Base-by-base conservation (phyloP, 2,113 vertebrate genomes). In the Conger conger region DNA sequence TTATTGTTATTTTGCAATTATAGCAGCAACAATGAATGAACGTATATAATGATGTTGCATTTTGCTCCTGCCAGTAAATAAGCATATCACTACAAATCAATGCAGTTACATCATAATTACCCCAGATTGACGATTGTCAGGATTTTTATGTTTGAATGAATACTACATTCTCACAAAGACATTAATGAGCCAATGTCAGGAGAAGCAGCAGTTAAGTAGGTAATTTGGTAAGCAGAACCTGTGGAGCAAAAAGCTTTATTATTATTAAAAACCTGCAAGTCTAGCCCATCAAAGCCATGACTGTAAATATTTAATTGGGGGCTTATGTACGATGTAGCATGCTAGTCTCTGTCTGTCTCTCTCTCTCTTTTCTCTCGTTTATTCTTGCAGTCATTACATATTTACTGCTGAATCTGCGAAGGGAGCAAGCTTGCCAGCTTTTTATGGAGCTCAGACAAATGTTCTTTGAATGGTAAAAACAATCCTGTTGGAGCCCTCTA, bases 381-480 rank as follows among this genome's bases (percentile, higher is more conserved):
- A 23, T 1, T 40, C 18, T 83, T 15, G 1, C 20, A 40, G 27
- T 33, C 23, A 73, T 20, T 15, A 40, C 60, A 76, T 17, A n/a
- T 68, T 40, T 23, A 35, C 33, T 78, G 73, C 73, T 77, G 4
- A 27, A 17, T 50, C 45, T 84, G 73, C 20, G 18, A 84, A 83
- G 82, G 2, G 57, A 86, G 86, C 90, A 88, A 11, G 38, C n/a
- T 42, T 45, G 90, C 92, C 84, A 84, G 87, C 86, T 91, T 93
- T 87, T 85, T 82, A 91, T 87, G 88, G 89, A 80, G 88, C 84
- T 76, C 91, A 89, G 87, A 90, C 90, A 93, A 92, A 93, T 93
- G 91, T 88, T 87, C 89, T 88, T 85, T 88, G 86, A 89, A 88
- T 92, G 87, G 88, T 88, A 90, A 81, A 16, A 23, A 63, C 57